Evolutionary conservation across 2,888 invertebrate genomes (phyloP).

Genomic region (Steromphala cineraria): DNA sequence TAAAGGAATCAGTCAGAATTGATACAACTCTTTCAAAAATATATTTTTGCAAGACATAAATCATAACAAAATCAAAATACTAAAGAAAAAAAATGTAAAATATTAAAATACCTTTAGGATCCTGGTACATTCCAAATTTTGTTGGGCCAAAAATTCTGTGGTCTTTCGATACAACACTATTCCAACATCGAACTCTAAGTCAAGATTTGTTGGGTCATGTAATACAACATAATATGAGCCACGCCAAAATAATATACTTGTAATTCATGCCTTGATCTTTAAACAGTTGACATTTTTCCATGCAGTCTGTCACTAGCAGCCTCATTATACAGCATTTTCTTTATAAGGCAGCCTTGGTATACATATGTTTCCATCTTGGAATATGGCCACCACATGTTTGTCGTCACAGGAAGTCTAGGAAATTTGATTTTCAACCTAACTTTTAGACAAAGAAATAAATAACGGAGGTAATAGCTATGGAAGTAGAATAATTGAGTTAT

Average conservation of each 20-base stretch:
- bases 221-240: neutral
- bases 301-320: neutral
- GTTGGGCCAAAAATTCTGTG: no score
- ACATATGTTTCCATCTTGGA: neutral
- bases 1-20: no score
- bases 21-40: no score
- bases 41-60: no score
- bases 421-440: neutral
- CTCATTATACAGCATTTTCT: neutral
- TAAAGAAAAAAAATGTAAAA: neutral
- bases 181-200: no score
- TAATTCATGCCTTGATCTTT: neutral
- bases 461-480: no score
- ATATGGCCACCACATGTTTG: neutral
- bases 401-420: neutral
- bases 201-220: no score
- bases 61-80: no score
- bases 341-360: neutral
- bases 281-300: neutral
- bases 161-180: no score
- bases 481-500: no score
- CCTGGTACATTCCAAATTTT: neutral
- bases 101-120: neutral
- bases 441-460: no score
- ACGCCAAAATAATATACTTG: neutral